phyloP scores from a whole-genome alignment of 2,797 vertebrate species.

The Scolopax rusticola region DNA sequence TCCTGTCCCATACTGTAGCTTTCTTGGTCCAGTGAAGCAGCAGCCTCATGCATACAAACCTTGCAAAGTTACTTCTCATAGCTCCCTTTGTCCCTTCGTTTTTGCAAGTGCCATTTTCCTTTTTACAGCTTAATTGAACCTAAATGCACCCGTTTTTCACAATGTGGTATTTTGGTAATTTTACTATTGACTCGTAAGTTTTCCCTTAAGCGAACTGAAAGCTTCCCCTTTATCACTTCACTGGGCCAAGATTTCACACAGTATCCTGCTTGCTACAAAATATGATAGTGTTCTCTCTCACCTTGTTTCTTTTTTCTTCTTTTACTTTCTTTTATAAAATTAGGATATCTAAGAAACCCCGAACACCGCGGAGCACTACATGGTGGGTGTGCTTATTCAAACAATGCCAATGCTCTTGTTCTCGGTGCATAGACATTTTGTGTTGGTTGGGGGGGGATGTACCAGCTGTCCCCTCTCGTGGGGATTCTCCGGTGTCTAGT shows the following conservation, averaged over 20 bases:
- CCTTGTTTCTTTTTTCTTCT: conserved; percentile 77
- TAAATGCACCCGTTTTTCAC: conserved; percentile 35
- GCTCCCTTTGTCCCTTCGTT: conserved; percentile 34
- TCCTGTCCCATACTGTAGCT: conserved; percentile 71
- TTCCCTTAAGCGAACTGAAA: conserved; percentile 62
- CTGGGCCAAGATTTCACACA: conserved; percentile 77
- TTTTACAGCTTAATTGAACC: conserved; percentile 56
- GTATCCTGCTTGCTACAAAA: conserved; percentile 75
- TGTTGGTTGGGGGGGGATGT: conserved; percentile 43
- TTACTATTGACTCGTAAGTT: conserved; percentile 10
- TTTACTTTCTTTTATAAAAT: conserved; percentile 78
- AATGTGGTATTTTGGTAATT: conserved; percentile 59
- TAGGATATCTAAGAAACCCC: conserved; percentile 76
- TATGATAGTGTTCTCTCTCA: conserved; percentile 77
- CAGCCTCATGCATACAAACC: conserved; percentile 36
- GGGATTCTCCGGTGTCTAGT: not conserved
- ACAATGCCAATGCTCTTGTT: conserved; percentile 73
- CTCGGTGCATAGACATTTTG: conserved; percentile 49
- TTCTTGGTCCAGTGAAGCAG: conserved; percentile 75
- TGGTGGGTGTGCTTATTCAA: conserved; percentile 76
- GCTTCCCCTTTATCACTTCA: conserved; percentile 64
- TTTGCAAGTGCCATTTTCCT: conserved; percentile 55
- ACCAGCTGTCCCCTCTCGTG: not conserved
- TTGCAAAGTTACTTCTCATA: conserved; percentile 32
- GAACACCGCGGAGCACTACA: conserved; percentile 75